phyloP scores from a whole-genome alignment of 2,888 invertebrate species.

The Melanchra persicariae region DNA sequence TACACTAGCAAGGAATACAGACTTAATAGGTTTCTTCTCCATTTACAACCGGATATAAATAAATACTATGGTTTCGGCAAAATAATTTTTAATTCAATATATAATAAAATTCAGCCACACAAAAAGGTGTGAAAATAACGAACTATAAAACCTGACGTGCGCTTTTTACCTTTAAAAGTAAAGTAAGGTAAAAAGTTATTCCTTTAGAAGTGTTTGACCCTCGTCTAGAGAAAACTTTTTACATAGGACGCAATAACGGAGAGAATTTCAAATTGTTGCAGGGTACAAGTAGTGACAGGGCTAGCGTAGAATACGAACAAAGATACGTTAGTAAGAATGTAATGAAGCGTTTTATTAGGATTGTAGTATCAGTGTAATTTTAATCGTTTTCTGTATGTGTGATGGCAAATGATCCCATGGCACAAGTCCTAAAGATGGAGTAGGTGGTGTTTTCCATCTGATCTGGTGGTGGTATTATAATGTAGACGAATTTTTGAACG shows the following conservation, averaged over 20 bases:
- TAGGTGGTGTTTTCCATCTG: no score
- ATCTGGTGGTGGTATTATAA: no score
- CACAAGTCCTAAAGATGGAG: neutral
- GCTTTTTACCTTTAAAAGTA: slow-evolving; percentile 57
- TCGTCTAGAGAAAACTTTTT: slow-evolving; percentile 58
- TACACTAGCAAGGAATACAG: no score
- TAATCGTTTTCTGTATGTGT: neutral
- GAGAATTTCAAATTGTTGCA: slow-evolving; percentile 56
- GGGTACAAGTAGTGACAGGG: slow-evolving; percentile 40
- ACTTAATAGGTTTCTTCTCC: neutral
- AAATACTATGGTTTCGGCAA: no score
- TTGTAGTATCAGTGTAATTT: neutral
- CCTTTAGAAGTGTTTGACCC: slow-evolving; percentile 58
- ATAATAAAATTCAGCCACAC: slow-evolving; percentile 29
- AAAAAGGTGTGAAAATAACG: slow-evolving; percentile 37
- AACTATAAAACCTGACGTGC: slow-evolving; percentile 36
- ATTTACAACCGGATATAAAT: no score
- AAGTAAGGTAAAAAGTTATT: slow-evolving; percentile 61
- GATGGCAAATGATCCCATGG: neutral
- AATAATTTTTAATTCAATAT: slow-evolving; percentile 26
- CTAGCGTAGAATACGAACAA: slow-evolving; percentile 3
- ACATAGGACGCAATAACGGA: slow-evolving; percentile 54
- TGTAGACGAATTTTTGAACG: no score
- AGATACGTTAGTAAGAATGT: neutral
- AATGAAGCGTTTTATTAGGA: neutral